Base-by-base conservation (phyloP, 2,113 vertebrate species). In the Pseudonaja textilis region DNA sequence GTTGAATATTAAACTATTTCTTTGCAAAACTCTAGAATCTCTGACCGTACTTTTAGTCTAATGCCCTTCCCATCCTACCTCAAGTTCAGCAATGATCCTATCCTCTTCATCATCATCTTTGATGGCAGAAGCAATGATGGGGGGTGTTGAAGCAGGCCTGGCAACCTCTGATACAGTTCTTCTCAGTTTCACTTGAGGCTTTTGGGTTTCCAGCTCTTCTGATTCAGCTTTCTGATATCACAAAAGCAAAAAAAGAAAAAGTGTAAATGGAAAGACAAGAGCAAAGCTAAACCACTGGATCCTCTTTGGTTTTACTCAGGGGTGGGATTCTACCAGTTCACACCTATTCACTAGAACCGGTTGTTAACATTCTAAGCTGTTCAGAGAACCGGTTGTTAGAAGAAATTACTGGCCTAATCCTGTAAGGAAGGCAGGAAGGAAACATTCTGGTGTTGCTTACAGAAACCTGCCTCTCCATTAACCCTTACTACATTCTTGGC, bases 111-210 rank as follows among this genome's bases (percentile, higher is more conserved):
- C 96, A 0, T 99, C 98, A 0, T 99, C 98, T 94, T 97, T 98
- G 95, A 99, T 97, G 94, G 98, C 98, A 0, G 98, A 98, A 90
- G 98, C 98, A 61, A 99, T 97, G 91, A 98, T 98, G 42, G 99
- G 99, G 0, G 99, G 99, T 0, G 99, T 99, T 52, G 99, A 99
- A 0, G 99, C 98, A 0, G 99, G 99, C n/a, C 99, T 98, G 52
- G 98, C 98, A 95, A 98, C 99, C 97, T 99, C 99, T 0, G 99
- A 99, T 95, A 99, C 97, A 0, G 98, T 97, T 93, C 99, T 96
- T 89, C 99, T 97, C 96, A 99, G 98, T 96, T 99, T 99, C 94
- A 99, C 97, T 29, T 99, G 99, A 9, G 98, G 99, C 95, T 99
- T 99, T 95, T 98, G 99, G 20, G 97, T 94, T 93, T 99, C 99